A percentile compares a stretch with the other conserved stretches of the same genome.
Conservation (phyloP, 2,113 vertebrate species). For the Sorex araneus region DNA sequence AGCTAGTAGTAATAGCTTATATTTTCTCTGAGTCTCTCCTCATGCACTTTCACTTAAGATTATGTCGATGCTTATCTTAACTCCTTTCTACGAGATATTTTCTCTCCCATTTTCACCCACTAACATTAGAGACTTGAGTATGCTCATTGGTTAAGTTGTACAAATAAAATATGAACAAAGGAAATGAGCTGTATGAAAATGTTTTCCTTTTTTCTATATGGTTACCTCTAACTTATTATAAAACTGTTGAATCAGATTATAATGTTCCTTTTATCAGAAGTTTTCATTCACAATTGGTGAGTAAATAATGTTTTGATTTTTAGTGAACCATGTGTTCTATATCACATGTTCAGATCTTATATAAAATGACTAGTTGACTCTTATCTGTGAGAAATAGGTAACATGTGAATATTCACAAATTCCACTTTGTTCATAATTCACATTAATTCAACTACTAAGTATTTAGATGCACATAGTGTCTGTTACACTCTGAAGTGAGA, state of each 20-base stretch:
- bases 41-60: background rate
- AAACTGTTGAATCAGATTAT: constrained; percentile 42
- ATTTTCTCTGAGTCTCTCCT: background rate
- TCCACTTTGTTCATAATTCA: background rate
- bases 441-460: background rate
- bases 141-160: background rate
- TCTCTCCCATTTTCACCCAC: background rate
- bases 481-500: background rate
- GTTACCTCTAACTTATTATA: background rate
- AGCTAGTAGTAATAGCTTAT: background rate
- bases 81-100: background rate
- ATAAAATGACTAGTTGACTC: background rate
- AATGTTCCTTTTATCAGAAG: constrained; percentile 17
- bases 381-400: background rate
- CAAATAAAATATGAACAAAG: constrained; percentile 22
- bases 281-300: constrained; percentile 26
- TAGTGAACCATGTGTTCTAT: constrained; percentile 27
- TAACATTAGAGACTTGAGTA: background rate
- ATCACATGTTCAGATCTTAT: constrained; percentile 12
- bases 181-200: background rate
- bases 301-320: constrained; percentile 46
- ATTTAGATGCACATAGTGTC: background rate
- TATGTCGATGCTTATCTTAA: background rate
- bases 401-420: background rate
- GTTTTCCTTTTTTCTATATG: background rate